A percentile compares a stretch with the other conserved stretches of the same genome.
These are phyloP conservation scores for Panopea generosa DNA, from an alignment of 2,888 invertebrate genomes.

Conservation along the genomic window DNA sequence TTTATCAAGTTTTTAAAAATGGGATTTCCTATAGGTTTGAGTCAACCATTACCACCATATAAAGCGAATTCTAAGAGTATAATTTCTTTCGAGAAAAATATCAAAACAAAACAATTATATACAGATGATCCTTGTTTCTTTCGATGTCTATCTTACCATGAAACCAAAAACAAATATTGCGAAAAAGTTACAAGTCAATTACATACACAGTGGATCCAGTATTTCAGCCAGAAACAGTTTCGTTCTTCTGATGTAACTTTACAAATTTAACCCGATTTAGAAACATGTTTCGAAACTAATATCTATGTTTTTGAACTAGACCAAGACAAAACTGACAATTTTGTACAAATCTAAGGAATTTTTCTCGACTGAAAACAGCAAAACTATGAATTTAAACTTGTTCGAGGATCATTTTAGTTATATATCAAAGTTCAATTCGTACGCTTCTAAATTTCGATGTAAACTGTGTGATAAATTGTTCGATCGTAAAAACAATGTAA, in stretches of 20 bases:
- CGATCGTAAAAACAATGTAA: not conserved
- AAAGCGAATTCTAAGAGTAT: slow-evolving; percentile 11
- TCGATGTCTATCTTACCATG: slow-evolving; percentile 9
- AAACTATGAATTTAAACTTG: slow-evolving; percentile 2
- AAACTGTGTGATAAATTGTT: not conserved
- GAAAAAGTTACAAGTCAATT: not conserved
- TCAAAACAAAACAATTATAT: not conserved
- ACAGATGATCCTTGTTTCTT: slow-evolving; percentile 18
- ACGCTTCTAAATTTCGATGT: not conserved
- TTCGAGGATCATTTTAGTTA: slow-evolving; percentile 1
- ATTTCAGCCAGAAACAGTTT: not conserved
- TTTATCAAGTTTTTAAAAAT: slow-evolving; percentile 12
- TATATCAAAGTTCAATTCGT: not conserved
- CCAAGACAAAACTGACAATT: slow-evolving; percentile 7
- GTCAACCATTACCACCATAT: slow-evolving; percentile 4
- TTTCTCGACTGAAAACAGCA: not conserved
- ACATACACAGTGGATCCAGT: not conserved
- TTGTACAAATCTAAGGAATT: slow-evolving; percentile 7
- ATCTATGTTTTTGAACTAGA: slow-evolving; percentile 11
- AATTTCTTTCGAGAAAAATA: slow-evolving; percentile 7
- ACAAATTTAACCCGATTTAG: slow-evolving; percentile 11
- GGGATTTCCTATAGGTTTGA: slow-evolving; percentile 7
- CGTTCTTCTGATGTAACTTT: not conserved
- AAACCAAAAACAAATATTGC: slow-evolving; percentile 8
- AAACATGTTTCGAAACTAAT: slow-evolving; percentile 13